Conservation (phyloP, 2,888 invertebrate species). For the Drosophila pullipes region DNA sequence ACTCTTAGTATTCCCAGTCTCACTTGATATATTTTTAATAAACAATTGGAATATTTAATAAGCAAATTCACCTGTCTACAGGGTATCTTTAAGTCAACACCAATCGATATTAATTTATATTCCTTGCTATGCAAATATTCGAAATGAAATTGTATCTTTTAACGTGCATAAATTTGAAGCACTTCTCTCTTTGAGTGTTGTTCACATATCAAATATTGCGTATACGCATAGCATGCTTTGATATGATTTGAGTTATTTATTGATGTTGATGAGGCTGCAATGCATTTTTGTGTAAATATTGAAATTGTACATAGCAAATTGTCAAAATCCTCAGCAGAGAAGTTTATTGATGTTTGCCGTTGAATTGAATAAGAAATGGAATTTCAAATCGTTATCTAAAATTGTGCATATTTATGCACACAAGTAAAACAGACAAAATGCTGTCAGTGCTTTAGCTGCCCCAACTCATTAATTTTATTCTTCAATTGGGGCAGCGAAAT, state of each 20-base stretch:
- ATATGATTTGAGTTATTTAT: constrained; percentile 50
- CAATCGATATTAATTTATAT: too few species aligned
- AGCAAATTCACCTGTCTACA: background rate
- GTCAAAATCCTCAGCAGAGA: constrained; percentile 39
- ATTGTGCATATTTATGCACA: background rate
- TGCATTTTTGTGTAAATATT: constrained; percentile 53
- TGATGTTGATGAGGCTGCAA: constrained; percentile 17
- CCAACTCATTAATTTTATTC: constrained; percentile 67
- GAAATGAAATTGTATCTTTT: constrained; percentile 23
- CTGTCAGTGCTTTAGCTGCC: constrained; percentile 18
- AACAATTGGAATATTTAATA: background rate
- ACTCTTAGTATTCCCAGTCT: background rate
- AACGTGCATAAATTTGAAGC: constrained; percentile 4
- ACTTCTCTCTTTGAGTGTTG: constrained; percentile 25
- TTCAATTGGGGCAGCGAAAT: constrained; percentile 17
- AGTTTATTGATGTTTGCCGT: constrained; percentile 65
- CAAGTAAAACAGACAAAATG: constrained; percentile 27
- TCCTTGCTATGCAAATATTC: constrained; percentile 1
- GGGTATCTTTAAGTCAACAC: background rate
- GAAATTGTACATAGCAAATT: constrained; percentile 51
- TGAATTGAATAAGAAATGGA: constrained; percentile 50
- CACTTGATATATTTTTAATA: background rate
- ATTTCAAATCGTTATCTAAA: constrained; percentile 33
- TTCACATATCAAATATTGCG: constrained; percentile 49
- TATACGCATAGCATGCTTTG: constrained; percentile 39